Base-by-base conservation (phyloP, 2,888 invertebrate species). In the Orchestes rusci region DNA sequence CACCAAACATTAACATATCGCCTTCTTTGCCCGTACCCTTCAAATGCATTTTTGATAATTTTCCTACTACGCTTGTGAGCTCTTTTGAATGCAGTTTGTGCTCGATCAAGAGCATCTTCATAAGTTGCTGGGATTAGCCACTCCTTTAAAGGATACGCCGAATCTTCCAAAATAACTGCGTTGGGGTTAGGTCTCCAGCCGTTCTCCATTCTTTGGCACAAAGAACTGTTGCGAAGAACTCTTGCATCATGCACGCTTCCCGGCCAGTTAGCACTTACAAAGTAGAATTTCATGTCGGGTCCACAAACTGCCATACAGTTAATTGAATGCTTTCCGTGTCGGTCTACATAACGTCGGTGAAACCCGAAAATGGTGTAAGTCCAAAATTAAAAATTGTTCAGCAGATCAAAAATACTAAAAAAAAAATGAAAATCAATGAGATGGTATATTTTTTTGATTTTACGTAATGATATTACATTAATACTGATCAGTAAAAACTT, bases 271-370 rank as follows among this genome's bases (percentile, higher is more conserved):
- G n/a, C n/a, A 50, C 53, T 38, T 51, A 52, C 32, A 42, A 53
- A 56, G 32, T 56, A 55, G 38, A 55, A 52, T 23, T 23, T 45
- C 38, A 45, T 15, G 37, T 55, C 51, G 16, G 51, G 52, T 19
- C 49, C 48, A 45, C 52, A 50, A 39, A 53, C 52, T 38, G 47
- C 48, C 52, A 53, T 53, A 10, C 53, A 49, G 45, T 54, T 58
- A 27, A 53, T 54, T 56, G 31, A 53, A 39, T 58, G 56, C 20
- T 56, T 51, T 4, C 55, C 54, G 42, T 55, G 51, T 7, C 57
- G 51, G 37, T 59, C 54, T 12, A 19, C 56, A 32, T 13, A 12
- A n/a, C n/a, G n/a, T n/a, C n/a, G n/a, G n/a, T n/a, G n/a, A n/a
- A n/a, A n/a, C n/a, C n/a, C n/a, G n/a, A n/a, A n/a, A n/a, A n/a